Percentiles rank a stretch among this genome's conserved stretches.
Evolutionary conservation across 2,113 vertebrate genomes (phyloP).

Genomic region (Nothoprocta pentlandii): DNA sequence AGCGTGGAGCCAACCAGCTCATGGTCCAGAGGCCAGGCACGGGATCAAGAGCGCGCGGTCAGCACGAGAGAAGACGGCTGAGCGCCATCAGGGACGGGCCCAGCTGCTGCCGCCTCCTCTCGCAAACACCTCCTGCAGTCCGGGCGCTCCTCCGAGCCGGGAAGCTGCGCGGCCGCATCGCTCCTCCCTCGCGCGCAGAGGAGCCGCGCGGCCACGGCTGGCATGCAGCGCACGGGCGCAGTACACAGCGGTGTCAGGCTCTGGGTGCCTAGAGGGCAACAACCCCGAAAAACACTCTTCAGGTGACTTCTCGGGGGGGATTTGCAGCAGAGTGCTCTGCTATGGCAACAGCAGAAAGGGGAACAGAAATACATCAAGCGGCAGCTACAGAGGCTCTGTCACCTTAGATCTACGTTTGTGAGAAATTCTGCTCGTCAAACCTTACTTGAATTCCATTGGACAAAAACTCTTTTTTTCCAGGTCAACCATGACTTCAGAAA

Average conservation of each 20-base stretch:
- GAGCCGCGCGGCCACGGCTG: no score
- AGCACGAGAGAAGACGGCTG: not conserved
- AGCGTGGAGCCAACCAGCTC: fast-evolving
- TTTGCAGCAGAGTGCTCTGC: not conserved
- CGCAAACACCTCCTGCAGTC: not conserved
- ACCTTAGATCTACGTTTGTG: not conserved
- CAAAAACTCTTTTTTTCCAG: not conserved
- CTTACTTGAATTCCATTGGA: not conserved
- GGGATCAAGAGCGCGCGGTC: not conserved
- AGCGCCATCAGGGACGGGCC: not conserved
- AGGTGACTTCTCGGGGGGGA: not conserved
- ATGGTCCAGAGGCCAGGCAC: not conserved
- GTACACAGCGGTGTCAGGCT: not conserved
- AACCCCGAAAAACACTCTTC: not conserved
- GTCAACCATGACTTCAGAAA: not conserved
- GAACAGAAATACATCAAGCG: not conserved
- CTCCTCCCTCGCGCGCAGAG: no score
- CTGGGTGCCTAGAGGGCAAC: not conserved
- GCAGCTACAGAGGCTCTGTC: not conserved
- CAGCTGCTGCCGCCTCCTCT: not conserved
- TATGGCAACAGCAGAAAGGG: not conserved
- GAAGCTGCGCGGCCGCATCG: no score
- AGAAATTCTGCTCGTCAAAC: not conserved
- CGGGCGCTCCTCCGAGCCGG: not conserved
- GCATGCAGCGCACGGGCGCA: not conserved